Base-by-base conservation (phyloP, 2,888 invertebrate genomes). In the Apamea crenata region DNA sequence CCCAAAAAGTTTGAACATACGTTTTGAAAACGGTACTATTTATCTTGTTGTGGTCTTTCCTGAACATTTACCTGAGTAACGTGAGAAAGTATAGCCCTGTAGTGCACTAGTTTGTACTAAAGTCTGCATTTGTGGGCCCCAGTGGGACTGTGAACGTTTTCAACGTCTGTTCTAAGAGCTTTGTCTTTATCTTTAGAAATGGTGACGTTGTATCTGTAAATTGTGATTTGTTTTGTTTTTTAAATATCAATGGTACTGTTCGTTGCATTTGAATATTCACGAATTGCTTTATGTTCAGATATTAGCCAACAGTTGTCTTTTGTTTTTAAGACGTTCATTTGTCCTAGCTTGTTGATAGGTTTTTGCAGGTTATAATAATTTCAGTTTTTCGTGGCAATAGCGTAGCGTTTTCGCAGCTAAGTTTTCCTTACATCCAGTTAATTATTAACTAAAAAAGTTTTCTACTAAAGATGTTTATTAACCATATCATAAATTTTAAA, bases 81-180 rank as follows among this genome's bases (percentile, higher is more conserved):
- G 72, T 75, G 72, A 79, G 69, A 78, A 78, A 69, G 65, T 82
- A 84, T 77, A 78, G 68, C 67, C 18, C 21, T 61, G 67, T 81
- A 74, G 65, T 80, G 85, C 72, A 68, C 67, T 50, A 84, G 72
- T 86, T 82, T 78, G 59, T 79, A 66, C 61, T 85, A 77, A 89
- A 84, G 75, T 81, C 76, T 79, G 78, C 83, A 74, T 78, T 86
- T 82, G 75, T 78, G 66, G 59, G 70, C 68, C 90, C 85, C 89
- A 56, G n/a, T 29, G 85, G 87, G 47, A 82, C 72, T 72, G 74
- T 78, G 69, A 83, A 89, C 81, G 82, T 80, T 85, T 72, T 68
- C 85, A 80, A 87, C 75, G 67, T 66, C 61, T 56, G 67, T 71
- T 83, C 69, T 85, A 80, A 83, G 67, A 83, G 83, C 68, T 86